Conservation (phyloP, 2,113 vertebrate genomes). For the Todiramphus chloris region DNA sequence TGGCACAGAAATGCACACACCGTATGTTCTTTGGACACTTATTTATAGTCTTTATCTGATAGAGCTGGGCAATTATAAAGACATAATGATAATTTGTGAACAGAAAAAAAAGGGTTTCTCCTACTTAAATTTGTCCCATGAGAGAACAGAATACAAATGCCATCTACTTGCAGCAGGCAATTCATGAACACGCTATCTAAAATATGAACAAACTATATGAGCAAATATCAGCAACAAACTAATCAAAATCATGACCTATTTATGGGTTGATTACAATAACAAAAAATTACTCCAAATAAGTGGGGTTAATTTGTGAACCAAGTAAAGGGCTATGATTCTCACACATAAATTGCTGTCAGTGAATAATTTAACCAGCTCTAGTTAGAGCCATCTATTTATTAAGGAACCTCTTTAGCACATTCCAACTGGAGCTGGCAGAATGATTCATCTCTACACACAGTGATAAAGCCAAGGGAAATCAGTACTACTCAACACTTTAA, state of each 20-base stretch:
- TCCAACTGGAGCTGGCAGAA: slow-evolving; percentile 18
- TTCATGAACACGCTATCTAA: background rate
- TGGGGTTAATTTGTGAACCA: slow-evolving; percentile 12
- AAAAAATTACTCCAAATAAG: slow-evolving; percentile 17
- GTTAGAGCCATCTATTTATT: background rate
- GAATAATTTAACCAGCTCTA: slow-evolving; percentile 32
- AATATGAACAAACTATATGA: background rate
- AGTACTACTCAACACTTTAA: background rate
- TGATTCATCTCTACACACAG: background rate
- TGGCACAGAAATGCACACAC: background rate
- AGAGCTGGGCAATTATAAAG: background rate
- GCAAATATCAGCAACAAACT: slow-evolving; percentile 7
- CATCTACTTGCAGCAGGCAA: background rate
- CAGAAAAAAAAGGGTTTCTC: background rate
- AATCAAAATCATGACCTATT: slow-evolving; percentile 22
- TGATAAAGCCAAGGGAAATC: slow-evolving; percentile 28
- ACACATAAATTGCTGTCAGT: background rate
- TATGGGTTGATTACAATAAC: background rate
- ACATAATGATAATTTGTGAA: background rate
- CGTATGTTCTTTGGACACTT: background rate
- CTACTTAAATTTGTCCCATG: background rate
- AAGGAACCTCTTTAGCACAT: background rate
- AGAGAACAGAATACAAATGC: background rate
- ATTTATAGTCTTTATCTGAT: background rate
- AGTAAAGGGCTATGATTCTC: background rate